phyloP scores from a whole-genome alignment of 1,140 invertebrate genomes.

The Drosophila bifasciata region DNA sequence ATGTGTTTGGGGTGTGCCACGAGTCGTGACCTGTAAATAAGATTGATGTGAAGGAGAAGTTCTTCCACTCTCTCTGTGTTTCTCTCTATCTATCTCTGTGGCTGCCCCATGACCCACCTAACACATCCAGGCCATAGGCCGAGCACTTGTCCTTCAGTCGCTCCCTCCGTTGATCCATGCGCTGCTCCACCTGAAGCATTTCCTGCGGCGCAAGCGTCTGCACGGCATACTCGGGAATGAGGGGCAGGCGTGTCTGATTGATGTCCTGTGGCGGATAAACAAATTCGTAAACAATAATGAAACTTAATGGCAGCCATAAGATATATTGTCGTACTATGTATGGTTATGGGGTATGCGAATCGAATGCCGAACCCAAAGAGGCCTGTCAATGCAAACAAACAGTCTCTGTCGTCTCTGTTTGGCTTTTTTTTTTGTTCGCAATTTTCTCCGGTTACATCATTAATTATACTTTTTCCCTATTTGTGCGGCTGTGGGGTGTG shows the following conservation, averaged over 20 bases:
- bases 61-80: too few relatives aligned
- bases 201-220: conserved; percentile 75
- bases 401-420: conserved; percentile 9
- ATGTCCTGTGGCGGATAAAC: conserved; percentile 64
- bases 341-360: conserved; percentile 32
- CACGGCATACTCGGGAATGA: conserved; percentile 79
- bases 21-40: conserved; percentile 86
- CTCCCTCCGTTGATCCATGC: conserved; percentile 84
- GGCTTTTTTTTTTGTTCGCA: conserved; percentile 37
- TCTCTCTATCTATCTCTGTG: neutral
- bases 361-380: conserved; percentile 35
- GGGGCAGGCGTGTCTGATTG: conserved; percentile 78
- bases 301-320: conserved; percentile 5
- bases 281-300: conserved; percentile 21
- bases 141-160: conserved; percentile 85
- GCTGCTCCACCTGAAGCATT: conserved; percentile 84
- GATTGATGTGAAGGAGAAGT: conserved; percentile 7
- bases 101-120: conserved; percentile 63
- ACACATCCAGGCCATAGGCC: conserved; percentile 85
- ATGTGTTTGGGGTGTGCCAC: conserved; percentile 89
- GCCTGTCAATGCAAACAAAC: conserved; percentile 35
- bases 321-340: conserved; percentile 1
- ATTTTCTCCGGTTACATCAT: conserved; percentile 58
- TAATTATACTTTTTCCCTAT: conserved; percentile 55
- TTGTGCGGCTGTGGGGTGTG: conserved; percentile 32